Conservation (phyloP, 2,113 vertebrate genomes). For the Gobius niger region DNA sequence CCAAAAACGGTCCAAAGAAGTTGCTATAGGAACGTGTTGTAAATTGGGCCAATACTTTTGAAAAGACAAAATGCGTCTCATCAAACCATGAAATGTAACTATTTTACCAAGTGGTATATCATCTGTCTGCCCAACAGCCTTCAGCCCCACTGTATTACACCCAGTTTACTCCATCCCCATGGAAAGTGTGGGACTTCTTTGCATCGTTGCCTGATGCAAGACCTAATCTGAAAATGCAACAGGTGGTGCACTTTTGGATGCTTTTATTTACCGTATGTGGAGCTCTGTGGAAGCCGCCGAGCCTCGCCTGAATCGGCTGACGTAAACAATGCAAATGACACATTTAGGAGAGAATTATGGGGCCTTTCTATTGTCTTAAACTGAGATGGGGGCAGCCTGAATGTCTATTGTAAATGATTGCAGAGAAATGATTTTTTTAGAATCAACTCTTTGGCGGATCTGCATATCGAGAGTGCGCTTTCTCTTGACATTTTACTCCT, state of each 20-base stretch:
- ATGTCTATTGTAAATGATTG: too few species aligned
- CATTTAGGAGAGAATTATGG: too few species aligned
- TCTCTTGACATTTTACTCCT: background rate
- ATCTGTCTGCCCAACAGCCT: background rate
- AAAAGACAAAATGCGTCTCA: too few species aligned
- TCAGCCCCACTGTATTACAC: constrained; percentile 5
- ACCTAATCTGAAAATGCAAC: background rate
- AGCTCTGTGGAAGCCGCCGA: background rate
- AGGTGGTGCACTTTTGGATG: background rate
- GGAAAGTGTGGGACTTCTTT: background rate
- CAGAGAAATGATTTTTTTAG: background rate
- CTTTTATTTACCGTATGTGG: background rate
- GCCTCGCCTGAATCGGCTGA: background rate
- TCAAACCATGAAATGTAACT: too few species aligned
- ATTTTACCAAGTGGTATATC: too few species aligned
- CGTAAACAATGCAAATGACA: background rate
- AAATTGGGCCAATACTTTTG: too few species aligned
- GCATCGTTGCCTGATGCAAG: background rate
- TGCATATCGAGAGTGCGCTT: background rate
- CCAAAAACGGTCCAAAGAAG: too few species aligned
- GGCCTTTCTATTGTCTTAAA: too few species aligned
- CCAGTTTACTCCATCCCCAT: background rate
- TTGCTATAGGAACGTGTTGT: too few species aligned
- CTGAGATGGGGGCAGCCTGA: too few species aligned
- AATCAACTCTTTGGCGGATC: background rate